A percentile compares a stretch with the other conserved stretches of the same genome.
These are phyloP conservation scores for Drosophila miranda DNA, from an alignment of 1,140 invertebrate genomes.

Conservation along the genomic window DNA sequence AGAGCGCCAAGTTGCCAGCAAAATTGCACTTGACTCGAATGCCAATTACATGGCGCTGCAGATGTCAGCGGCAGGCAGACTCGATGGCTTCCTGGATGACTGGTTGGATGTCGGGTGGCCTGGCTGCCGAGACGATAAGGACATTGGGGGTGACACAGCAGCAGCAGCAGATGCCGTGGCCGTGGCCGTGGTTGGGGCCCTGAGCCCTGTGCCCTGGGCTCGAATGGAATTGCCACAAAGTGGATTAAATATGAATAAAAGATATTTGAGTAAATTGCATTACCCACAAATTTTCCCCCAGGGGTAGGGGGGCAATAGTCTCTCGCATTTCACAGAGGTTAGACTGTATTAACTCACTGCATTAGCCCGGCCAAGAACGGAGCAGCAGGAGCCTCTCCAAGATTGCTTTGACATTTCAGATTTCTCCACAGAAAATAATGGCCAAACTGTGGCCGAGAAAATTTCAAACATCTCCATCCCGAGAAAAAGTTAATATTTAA, in stretches of 20 bases:
- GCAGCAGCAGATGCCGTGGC: conserved; percentile 29
- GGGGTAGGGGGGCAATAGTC: too few species aligned
- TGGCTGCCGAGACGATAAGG: conserved; percentile 7
- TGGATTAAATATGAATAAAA: conserved; percentile 80
- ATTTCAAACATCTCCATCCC: conserved; percentile 3
- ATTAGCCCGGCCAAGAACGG: conserved; percentile 29
- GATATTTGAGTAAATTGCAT: conserved; percentile 78
- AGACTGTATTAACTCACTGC: conserved; percentile 54
- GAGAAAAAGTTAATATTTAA: conserved; percentile 42
- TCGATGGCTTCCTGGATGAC: conserved; percentile 2
- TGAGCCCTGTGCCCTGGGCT: background rate
- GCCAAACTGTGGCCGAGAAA: conserved; percentile 29
- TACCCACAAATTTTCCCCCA: conserved; percentile 12
- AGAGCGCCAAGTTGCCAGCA: conserved; percentile 55
- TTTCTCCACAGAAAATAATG: conserved; percentile 14
- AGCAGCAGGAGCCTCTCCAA: background rate
- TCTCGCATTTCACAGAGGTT: conserved; percentile 28
- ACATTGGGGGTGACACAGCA: conserved; percentile 21
- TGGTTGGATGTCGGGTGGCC: conserved; percentile 1
- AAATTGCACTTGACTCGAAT: conserved; percentile 81
- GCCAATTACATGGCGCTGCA: conserved; percentile 73
- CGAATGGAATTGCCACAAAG: conserved; percentile 67
- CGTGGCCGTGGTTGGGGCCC: background rate
- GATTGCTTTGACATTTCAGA: conserved; percentile 45
- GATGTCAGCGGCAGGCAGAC: conserved; percentile 56